phyloP scores from a whole-genome alignment of 2,113 vertebrate genomes.

The Gracilinanus agilis region DNA sequence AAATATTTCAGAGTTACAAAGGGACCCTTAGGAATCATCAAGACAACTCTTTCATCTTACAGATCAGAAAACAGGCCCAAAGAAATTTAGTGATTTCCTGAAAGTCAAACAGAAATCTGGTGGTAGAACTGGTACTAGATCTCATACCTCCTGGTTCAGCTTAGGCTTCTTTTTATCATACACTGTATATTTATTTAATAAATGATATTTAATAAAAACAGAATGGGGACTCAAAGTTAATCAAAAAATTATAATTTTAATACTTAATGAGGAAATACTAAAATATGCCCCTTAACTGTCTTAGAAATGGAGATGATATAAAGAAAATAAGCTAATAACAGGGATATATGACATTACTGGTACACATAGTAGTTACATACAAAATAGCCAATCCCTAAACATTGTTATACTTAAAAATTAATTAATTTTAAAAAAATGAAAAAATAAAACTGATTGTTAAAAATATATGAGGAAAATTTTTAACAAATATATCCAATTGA shows the following conservation, averaged over 20 bases:
- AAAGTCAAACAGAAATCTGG: neutral
- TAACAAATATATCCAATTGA: neutral
- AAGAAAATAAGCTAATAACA: neutral
- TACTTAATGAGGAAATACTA: neutral
- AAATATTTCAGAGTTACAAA: neutral
- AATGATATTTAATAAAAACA: neutral
- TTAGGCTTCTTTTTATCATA: neutral
- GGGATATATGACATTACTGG: neutral
- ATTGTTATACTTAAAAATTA: neutral
- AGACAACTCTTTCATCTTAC: neutral
- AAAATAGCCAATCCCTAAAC: neutral
- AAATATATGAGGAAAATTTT: neutral
- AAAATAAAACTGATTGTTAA: neutral
- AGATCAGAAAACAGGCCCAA: neutral
- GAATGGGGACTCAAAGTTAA: neutral
- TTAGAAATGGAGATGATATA: neutral
- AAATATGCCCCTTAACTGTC: neutral
- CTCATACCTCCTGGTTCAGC: neutral
- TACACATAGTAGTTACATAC: neutral
- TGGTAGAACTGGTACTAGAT: neutral
- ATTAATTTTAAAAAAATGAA: neutral
- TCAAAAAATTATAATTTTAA: neutral
- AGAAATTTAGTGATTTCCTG: neutral
- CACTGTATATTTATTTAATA: neutral
- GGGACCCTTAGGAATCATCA: neutral